phyloP scores from a whole-genome alignment of 2,888 invertebrate species.

The Stenolophus ochropezus region DNA sequence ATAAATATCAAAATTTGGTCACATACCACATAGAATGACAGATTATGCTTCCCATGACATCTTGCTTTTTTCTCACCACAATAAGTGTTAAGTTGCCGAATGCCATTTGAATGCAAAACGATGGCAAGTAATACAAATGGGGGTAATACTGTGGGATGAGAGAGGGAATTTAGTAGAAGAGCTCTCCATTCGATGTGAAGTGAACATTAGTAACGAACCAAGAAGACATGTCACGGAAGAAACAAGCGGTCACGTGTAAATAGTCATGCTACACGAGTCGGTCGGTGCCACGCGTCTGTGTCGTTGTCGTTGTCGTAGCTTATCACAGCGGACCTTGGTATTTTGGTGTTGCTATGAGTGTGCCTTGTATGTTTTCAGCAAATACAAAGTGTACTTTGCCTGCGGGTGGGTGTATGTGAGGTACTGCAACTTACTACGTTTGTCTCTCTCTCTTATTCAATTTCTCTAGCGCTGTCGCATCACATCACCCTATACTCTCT shows the following conservation, averaged over 20 bases:
- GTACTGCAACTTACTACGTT: slow-evolving; percentile 76
- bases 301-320: background rate
- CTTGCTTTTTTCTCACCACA: no score
- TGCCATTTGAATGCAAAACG: no score
- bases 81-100: no score
- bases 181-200: background rate
- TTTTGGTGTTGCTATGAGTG: slow-evolving; percentile 66
- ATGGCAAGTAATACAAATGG: no score
- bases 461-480: slow-evolving; percentile 9
- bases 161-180: background rate
- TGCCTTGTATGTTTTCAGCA: slow-evolving; percentile 78
- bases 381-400: slow-evolving; percentile 89
- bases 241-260: background rate
- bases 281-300: background rate
- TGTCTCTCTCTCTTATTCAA: slow-evolving; percentile 61
- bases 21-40: no score
- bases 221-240: background rate
- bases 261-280: background rate
- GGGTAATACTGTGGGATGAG: background rate
- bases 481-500: background rate
- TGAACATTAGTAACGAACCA: background rate
- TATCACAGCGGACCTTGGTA: slow-evolving; percentile 10
- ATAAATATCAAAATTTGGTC: no score
- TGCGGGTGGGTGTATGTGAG: slow-evolving; percentile 91
- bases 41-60: no score